These are phyloP conservation scores for Hypothenemus hampei DNA, from an alignment of 1,140 invertebrate genomes.

Conservation along the genomic window DNA sequence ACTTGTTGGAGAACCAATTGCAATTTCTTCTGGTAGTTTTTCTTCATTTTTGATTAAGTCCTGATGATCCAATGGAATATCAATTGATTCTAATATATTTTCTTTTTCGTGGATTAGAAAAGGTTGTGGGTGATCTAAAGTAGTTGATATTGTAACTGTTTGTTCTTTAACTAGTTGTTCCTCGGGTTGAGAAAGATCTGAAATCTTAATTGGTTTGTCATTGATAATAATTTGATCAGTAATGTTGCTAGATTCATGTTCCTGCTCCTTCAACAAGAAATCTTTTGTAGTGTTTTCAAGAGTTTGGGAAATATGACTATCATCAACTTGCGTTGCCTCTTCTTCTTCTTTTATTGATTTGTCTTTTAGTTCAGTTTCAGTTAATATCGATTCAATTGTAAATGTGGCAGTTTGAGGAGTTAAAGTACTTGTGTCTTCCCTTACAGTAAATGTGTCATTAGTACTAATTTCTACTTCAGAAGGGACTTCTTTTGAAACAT, in stretches of 20 bases:
- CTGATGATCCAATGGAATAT: too few relatives aligned
- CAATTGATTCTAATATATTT: too few relatives aligned
- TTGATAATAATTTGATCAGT: slow-evolving; percentile 18
- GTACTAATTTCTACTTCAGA: slow-evolving; percentile 21
- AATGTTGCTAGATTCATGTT: not conserved
- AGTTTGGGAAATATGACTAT: too few relatives aligned
- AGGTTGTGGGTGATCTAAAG: too few relatives aligned
- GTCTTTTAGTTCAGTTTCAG: slow-evolving; percentile 28
- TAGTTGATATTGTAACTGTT: too few relatives aligned
- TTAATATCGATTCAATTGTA: slow-evolving; percentile 33
- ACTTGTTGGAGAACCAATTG: too few relatives aligned
- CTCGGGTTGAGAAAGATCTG: slow-evolving; percentile 6
- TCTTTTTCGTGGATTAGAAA: too few relatives aligned
- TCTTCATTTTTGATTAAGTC: too few relatives aligned
- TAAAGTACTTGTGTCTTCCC: not conserved
- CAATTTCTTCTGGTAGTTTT: too few relatives aligned
- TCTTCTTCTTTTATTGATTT: not conserved
- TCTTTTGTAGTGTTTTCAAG: slow-evolving; percentile 19
- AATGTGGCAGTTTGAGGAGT: slow-evolving; percentile 19
- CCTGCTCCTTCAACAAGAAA: slow-evolving; percentile 25
- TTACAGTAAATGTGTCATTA: slow-evolving; percentile 25
- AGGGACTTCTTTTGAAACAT: slow-evolving; percentile 7
- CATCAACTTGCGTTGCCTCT: not conserved
- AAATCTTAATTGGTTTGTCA: slow-evolving; percentile 25
- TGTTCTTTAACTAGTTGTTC: not conserved